These are phyloP conservation scores for Pseudomyrmex sp. DNA, from an alignment of 1,140 invertebrate species.

Conservation along the genomic window DNA sequence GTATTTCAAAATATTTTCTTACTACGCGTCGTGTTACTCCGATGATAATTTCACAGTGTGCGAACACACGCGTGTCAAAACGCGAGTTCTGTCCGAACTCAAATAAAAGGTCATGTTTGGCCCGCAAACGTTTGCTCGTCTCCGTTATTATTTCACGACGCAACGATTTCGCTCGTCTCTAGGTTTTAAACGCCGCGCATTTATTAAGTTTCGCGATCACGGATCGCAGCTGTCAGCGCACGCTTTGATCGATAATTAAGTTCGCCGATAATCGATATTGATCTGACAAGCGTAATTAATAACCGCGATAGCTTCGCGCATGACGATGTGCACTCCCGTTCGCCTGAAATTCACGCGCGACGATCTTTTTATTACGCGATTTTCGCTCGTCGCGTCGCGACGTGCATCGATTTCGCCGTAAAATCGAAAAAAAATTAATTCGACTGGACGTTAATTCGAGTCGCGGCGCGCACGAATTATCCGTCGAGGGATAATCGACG, in stretches of 20 bases:
- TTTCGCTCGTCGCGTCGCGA: slow-evolving; percentile 7
- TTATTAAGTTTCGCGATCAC: slow-evolving; percentile 40
- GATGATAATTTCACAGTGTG: slow-evolving; percentile 20
- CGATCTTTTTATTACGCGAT: not conserved
- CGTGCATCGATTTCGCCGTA: not conserved
- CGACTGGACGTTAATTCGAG: slow-evolving; percentile 57
- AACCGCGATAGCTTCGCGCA: slow-evolving; percentile 27
- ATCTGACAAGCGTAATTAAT: slow-evolving; percentile 59
- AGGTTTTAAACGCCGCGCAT: slow-evolving; percentile 36
- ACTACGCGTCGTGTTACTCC: not conserved
- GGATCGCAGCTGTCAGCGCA: slow-evolving; percentile 17
- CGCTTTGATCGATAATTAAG: slow-evolving; percentile 47
- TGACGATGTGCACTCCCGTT: not conserved
- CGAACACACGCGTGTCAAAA: slow-evolving; percentile 34
- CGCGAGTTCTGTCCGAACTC: not conserved
- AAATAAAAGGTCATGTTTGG: not conserved
- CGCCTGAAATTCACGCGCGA: not conserved
- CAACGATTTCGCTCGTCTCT: slow-evolving; percentile 14
- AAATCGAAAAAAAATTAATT: slow-evolving; percentile 55
- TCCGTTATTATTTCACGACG: not conserved
- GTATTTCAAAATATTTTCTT: slow-evolving; percentile 57
- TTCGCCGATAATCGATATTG: slow-evolving; percentile 55
- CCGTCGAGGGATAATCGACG: slow-evolving; percentile 62
- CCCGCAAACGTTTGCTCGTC: slow-evolving; percentile 24
- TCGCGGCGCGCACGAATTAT: slow-evolving; percentile 22